Evolutionary conservation across 2,113 vertebrate species (phyloP), one percentile per base, ranked within the genome.

Genomic region (Maccullochella peelii): DNA sequence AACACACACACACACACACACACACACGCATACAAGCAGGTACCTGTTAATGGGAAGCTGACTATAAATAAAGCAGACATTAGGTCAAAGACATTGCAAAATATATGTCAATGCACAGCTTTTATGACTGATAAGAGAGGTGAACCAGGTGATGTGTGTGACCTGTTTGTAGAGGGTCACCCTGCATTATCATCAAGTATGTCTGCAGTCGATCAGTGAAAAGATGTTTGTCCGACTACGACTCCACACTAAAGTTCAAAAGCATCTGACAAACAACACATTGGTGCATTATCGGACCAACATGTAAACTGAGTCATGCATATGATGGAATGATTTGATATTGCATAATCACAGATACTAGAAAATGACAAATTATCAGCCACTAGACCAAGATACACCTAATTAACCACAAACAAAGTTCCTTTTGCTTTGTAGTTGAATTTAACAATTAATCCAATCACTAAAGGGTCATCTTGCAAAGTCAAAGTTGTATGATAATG

Each of bases 71-170:
- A 58, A 59, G 21, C 63, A 72, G 66, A 66, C 73, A 20, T 52
- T 3, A 59, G 92, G 83, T 89, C 86, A 91, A 79, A 88, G 77
- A 69, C n/a, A 55, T 70, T 86, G 47, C 68, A 77, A 89, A 79
- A 73, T 70, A 80, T 49, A 75, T 69, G 58, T 67, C 25, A 25
- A 52, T 42, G 70, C 21, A 47, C 52, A 47, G 42, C 50, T 23
- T 69, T 71, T 47, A 36, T 14, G 50, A 12, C 72, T 71, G 83
- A 88, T 84, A 77, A 87, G 66, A 65, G 7, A 49, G 47, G 62
- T 73, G 47, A 71, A 57, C 25, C n/a, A 40, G 65, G 33, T 33
- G 58, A 67, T 52, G 57, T 11, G 66, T 12, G 21, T n/a, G 12
- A 67, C 25, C 68, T 67, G 58, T 58, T 79, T 58, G 71, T 54